Evolutionary conservation across 2,888 invertebrate genomes (phyloP).

Genomic region (Gonocerus acuteangulatus): DNA sequence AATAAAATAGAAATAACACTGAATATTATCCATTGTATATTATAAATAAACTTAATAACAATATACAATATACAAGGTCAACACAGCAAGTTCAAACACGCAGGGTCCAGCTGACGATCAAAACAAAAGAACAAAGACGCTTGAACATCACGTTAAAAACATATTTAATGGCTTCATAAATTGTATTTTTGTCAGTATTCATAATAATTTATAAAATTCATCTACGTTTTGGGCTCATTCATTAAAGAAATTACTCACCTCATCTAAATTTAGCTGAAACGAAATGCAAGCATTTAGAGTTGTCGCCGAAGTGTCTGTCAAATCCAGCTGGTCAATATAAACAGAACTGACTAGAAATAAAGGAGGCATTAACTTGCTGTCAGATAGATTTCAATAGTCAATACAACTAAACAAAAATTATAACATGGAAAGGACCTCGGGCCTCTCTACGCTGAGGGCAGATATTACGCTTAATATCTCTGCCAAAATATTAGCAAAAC

Average conservation of each 20-base stretch:
- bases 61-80: conserved; percentile 27
- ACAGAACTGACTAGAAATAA: conserved; percentile 4
- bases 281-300: not conserved
- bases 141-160: not conserved
- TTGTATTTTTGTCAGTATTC: no score
- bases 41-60: not conserved
- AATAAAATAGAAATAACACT: no score
- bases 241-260: conserved; percentile 6
- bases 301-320: conserved; percentile 22
- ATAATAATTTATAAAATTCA: no score
- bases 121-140: conserved; percentile 32
- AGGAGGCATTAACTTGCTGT: not conserved
- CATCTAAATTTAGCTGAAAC: conserved; percentile 12
- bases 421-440: not conserved
- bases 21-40: no score
- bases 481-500: conserved; percentile 24
- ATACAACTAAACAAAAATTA: not conserved
- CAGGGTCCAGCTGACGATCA: conserved; percentile 34
- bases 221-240: no score
- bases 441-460: not conserved
- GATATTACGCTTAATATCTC: conserved; percentile 9
- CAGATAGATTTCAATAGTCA: not conserved
- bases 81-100: conserved; percentile 26
- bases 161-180: no score
- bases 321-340: conserved; percentile 25